Conservation (phyloP, 1,140 invertebrate species). For the Helicoverpa armigera region DNA sequence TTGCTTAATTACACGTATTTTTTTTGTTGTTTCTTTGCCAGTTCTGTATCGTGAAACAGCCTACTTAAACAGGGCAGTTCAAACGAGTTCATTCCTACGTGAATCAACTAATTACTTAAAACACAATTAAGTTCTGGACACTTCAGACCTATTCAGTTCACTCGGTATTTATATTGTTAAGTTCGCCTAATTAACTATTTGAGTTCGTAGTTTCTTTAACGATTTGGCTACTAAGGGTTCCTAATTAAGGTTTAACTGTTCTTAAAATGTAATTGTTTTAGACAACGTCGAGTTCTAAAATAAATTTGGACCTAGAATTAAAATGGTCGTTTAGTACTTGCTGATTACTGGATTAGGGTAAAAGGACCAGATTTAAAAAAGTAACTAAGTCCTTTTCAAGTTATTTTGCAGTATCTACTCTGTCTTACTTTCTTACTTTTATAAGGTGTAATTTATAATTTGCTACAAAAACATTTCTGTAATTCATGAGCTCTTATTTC, state of each 20-base stretch:
- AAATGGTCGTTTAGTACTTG: no score
- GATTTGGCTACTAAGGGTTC: not conserved
- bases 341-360: no score
- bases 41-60: not conserved
- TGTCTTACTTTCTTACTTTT: no score
- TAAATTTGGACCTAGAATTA: no score
- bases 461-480: no score
- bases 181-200: slow-evolving; percentile 18
- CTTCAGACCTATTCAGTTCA: slow-evolving; percentile 13
- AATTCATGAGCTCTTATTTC: not conserved
- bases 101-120: not conserved
- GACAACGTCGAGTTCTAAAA: no score
- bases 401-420: not conserved
- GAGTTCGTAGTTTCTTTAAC: slow-evolving; percentile 1
- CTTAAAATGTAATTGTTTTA: slow-evolving; percentile 16
- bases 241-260: slow-evolving; percentile 27
- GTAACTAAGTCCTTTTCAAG: not conserved
- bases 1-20: no score
- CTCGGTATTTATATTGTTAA: slow-evolving; percentile 29
- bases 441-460: no score
- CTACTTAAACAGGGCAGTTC: no score
- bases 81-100: not conserved
- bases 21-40: not conserved
- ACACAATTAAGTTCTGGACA: not conserved
- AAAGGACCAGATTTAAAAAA: no score